Conservation (phyloP, 2,797 vertebrate species). For the Catamblyrhynchus diadema region DNA sequence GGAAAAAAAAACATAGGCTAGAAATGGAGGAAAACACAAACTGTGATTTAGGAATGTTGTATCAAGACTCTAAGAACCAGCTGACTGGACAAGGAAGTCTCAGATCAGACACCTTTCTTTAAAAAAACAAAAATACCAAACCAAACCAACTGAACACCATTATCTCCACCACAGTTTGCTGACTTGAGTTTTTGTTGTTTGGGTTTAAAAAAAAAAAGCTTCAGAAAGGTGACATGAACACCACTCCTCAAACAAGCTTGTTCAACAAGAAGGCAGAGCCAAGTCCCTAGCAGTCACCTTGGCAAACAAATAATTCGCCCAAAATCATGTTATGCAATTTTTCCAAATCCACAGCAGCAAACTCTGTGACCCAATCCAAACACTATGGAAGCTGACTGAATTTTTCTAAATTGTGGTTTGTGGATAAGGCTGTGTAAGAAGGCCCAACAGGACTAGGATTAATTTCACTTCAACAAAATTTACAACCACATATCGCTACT, state of each 20-base stretch:
- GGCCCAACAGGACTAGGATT: neutral
- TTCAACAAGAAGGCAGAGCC: neutral
- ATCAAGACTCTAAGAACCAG: neutral
- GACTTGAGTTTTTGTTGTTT: neutral
- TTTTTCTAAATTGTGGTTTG: accelerated
- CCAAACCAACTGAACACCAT: neutral
- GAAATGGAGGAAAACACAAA: neutral
- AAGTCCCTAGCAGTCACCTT: neutral
- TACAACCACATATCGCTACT: neutral
- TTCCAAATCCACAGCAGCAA: neutral
- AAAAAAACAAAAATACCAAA: neutral
- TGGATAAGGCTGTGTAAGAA: neutral
- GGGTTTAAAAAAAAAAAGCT: neutral
- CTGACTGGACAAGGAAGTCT: neutral
- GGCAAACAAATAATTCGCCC: neutral
- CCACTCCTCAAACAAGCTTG: neutral
- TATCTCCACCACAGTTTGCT: neutral
- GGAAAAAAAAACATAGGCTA: neutral
- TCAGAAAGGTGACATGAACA: neutral
- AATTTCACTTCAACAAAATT: neutral
- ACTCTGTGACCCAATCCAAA: neutral
- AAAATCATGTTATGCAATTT: neutral
- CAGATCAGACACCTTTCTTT: neutral
- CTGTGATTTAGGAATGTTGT: neutral
- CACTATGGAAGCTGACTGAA: neutral